Evolutionary conservation across 2,113 vertebrate species (phyloP).

Genomic region (Nerophis ophidion): DNA sequence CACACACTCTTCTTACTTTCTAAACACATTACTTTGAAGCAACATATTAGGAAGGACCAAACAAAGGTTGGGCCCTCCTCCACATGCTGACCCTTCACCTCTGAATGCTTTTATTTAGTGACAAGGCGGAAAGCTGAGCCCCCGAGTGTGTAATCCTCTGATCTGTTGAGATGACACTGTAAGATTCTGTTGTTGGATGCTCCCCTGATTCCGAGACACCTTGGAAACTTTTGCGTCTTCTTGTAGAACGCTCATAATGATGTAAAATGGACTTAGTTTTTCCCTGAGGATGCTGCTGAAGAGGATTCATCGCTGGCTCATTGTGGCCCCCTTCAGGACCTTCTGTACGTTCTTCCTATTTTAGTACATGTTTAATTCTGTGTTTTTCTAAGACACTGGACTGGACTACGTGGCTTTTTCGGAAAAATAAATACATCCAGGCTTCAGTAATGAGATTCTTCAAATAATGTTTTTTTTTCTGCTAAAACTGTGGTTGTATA

Average conservation of each 20-base stretch:
- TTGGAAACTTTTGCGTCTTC: slow-evolving; percentile 1
- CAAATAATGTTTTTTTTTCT: slow-evolving; percentile 14
- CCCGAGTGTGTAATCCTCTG: slow-evolving; percentile 56
- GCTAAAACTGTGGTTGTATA: slow-evolving; percentile 16
- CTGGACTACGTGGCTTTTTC: background rate
- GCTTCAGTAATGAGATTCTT: background rate
- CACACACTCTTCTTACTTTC: slow-evolving; percentile 9
- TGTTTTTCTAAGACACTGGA: background rate
- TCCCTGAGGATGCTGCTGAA: slow-evolving; percentile 23
- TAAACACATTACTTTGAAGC: background rate
- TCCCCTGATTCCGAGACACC: slow-evolving; percentile 13
- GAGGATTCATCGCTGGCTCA: slow-evolving; percentile 52
- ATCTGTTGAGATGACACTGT: slow-evolving; percentile 54
- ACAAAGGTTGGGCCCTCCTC: background rate
- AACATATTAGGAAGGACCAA: background rate
- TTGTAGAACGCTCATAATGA: slow-evolving; percentile 8
- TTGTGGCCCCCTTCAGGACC: slow-evolving; percentile 63
- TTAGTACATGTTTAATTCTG: background rate
- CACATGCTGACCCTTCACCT: slow-evolving; percentile 7
- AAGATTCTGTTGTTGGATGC: slow-evolving; percentile 49
- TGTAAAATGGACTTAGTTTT: slow-evolving; percentile 15
- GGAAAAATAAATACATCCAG: background rate
- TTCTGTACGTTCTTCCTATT: slow-evolving; percentile 35
- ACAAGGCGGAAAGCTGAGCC: slow-evolving; percentile 43
- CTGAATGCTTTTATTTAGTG: slow-evolving; percentile 31